Evolutionary conservation across 2,888 invertebrate genomes (phyloP).

Genomic region (Cephalotes varians): DNA sequence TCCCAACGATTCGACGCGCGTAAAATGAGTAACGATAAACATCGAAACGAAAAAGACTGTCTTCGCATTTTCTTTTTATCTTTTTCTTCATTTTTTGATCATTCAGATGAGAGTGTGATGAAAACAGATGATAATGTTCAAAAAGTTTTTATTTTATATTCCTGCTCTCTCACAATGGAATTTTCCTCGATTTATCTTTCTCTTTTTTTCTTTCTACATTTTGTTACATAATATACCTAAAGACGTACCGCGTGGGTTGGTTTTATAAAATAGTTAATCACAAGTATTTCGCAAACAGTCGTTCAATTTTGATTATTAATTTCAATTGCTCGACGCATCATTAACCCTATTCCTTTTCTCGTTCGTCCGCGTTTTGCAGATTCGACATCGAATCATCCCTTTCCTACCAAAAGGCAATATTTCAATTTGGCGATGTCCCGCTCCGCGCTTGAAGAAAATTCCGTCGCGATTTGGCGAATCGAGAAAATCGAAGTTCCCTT

Average conservation of each 20-base stretch:
- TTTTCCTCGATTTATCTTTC: conserved; percentile 66
- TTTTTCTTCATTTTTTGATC: conserved; percentile 13
- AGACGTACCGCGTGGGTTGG: conserved; percentile 38
- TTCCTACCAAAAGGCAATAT: conserved; percentile 42
- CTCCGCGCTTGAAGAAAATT: conserved; percentile 69
- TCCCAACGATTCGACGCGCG: conserved; percentile 68
- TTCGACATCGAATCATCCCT: conserved; percentile 23
- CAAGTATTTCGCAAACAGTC: conserved; percentile 57
- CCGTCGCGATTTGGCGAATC: conserved; percentile 67
- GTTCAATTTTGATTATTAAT: conserved; percentile 61
- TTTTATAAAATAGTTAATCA: conserved; percentile 54
- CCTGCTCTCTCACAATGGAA: conserved; percentile 68
- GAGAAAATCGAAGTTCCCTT: conserved; percentile 69
- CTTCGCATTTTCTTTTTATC: conserved; percentile 56
- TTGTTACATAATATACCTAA: conserved; percentile 44
- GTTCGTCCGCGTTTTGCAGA: conserved; percentile 5
- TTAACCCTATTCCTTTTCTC: not conserved
- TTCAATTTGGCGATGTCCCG: conserved; percentile 47
- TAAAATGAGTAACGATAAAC: conserved; percentile 67
- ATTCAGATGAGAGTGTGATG: conserved; percentile 68
- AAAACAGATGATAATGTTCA: conserved; percentile 72
- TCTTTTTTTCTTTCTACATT: conserved; percentile 36
- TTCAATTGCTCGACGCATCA: conserved; percentile 38
- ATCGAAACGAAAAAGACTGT: conserved; percentile 70
- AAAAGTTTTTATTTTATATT: conserved; percentile 70